Evolutionary conservation across 2,797 vertebrate species (phyloP).

Genomic region (Scolopax rusticola): DNA sequence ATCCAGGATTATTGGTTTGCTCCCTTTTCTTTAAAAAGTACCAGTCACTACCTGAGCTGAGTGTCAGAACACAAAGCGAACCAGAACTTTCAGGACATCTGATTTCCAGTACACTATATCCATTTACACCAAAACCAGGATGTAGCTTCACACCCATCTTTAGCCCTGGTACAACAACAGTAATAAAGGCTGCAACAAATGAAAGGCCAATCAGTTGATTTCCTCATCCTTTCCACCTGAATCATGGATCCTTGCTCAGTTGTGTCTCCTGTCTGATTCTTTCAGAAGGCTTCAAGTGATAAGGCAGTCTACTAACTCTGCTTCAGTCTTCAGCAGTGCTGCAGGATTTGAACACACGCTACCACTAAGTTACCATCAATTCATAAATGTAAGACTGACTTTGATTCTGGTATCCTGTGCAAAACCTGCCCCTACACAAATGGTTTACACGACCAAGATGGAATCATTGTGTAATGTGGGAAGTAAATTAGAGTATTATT

Average conservation of each 20-base stretch:
- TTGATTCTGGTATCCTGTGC: neutral
- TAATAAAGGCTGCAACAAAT: neutral
- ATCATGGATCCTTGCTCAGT: neutral
- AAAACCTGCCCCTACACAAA: neutral
- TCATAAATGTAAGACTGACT: neutral
- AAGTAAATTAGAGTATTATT: neutral
- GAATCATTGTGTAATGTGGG: neutral
- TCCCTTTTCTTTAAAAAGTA: neutral
- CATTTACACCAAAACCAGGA: neutral
- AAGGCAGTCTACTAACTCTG: neutral
- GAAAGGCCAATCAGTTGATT: neutral
- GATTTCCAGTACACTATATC: neutral
- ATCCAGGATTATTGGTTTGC: neutral
- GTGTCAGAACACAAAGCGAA: fast-evolving
- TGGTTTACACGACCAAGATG: neutral
- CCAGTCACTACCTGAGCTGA: neutral
- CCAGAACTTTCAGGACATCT: neutral
- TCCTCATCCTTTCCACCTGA: neutral
- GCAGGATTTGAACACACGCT: neutral
- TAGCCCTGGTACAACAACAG: neutral
- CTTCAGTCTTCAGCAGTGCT: neutral
- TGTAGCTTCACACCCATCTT: neutral
- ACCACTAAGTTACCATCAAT: neutral
- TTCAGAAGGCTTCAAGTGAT: neutral
- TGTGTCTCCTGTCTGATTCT: neutral